Percentiles rank a stretch among this genome's conserved stretches.
These are phyloP conservation scores for Leucophenga varia DNA, from an alignment of 1,140 invertebrate species.

Conservation along the genomic window DNA sequence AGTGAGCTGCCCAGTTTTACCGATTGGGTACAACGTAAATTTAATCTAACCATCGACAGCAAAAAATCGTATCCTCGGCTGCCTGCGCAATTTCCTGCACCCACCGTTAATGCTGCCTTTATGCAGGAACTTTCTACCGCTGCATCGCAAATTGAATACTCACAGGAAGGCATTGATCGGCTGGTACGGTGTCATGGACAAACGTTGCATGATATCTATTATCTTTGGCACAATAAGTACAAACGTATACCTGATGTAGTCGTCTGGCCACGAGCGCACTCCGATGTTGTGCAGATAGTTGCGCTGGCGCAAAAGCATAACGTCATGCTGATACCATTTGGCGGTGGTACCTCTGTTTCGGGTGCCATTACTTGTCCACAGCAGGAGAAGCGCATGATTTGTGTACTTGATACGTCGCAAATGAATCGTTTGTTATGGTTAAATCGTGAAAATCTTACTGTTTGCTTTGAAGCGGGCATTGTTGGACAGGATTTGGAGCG, in stretches of 20 bases:
- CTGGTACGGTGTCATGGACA: conserved; percentile 93
- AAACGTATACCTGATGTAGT: conserved; percentile 90
- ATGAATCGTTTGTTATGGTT: conserved; percentile 97
- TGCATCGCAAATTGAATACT: conserved; percentile 68
- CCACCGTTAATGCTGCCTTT: conserved; percentile 63
- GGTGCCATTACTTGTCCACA: conserved; percentile 84
- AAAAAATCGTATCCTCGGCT: conserved; percentile 57
- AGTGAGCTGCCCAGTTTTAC: conserved; percentile 75
- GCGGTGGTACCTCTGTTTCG: conserved; percentile 95
- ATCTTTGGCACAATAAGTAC: conserved; percentile 71
- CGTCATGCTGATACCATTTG: conserved; percentile 91
- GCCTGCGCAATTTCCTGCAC: conserved; percentile 61
- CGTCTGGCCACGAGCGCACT: conserved; percentile 85
- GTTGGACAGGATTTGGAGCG: conserved; percentile 92
- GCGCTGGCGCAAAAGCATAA: conserved; percentile 72
- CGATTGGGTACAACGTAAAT: conserved; percentile 75
- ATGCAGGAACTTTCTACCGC: conserved; percentile 63
- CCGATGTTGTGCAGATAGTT: conserved; percentile 81
- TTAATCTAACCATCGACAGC: conserved; percentile 67
- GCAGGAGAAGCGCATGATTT: conserved; percentile 79
- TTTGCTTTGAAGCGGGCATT: conserved; percentile 85
- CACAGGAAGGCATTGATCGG: conserved; percentile 78
- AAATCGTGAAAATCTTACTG: conserved; percentile 84
- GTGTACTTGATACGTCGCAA: conserved; percentile 91
- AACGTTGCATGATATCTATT: conserved; percentile 87